Evolutionary conservation across 92 coral and sea anemone genomes (phyloP).

Genomic region (Chrysogorgia sp.): DNA sequence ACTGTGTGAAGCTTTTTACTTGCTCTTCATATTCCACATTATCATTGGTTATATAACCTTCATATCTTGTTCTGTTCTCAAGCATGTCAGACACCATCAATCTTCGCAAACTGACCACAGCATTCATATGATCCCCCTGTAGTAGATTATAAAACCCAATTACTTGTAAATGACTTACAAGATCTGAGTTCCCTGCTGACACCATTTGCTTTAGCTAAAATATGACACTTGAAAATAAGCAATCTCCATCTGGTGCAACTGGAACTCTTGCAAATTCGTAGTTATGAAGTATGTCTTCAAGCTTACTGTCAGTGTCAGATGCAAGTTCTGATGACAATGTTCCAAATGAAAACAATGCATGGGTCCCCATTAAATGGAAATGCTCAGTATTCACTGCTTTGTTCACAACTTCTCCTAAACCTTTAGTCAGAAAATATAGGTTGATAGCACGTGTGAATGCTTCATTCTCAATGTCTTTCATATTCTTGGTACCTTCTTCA

Average conservation of each 20-base stretch:
- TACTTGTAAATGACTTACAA: slow-evolving; percentile 39
- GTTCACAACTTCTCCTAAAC: slow-evolving; percentile 7
- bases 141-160: slow-evolving; percentile 28
- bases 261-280: slow-evolving; percentile 51
- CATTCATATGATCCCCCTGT: slow-evolving; percentile 10
- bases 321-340: slow-evolving; percentile 20
- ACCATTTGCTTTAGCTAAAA: slow-evolving; percentile 39
- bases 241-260: slow-evolving; percentile 60
- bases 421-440: slow-evolving; percentile 35
- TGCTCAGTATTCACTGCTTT: slow-evolving; percentile 14
- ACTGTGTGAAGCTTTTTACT: slow-evolving; percentile 39
- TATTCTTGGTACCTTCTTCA: background rate
- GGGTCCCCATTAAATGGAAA: background rate
- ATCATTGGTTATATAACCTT: slow-evolving; percentile 42
- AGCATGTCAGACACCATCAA: slow-evolving; percentile 3
- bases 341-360: slow-evolving; percentile 44
- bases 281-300: slow-evolving; percentile 46
- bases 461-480: slow-evolving; percentile 1
- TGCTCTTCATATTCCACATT: slow-evolving; percentile 50
- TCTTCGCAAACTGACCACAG: background rate
- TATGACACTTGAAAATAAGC: slow-evolving; percentile 51
- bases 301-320: background rate
- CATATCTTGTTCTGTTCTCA: slow-evolving; percentile 28
- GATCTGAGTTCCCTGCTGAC: slow-evolving; percentile 32
- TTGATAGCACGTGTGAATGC: slow-evolving; percentile 54